Evolutionary conservation across 2,797 vertebrate genomes (phyloP).

Genomic region (Percopsis omiscomaycus): DNA sequence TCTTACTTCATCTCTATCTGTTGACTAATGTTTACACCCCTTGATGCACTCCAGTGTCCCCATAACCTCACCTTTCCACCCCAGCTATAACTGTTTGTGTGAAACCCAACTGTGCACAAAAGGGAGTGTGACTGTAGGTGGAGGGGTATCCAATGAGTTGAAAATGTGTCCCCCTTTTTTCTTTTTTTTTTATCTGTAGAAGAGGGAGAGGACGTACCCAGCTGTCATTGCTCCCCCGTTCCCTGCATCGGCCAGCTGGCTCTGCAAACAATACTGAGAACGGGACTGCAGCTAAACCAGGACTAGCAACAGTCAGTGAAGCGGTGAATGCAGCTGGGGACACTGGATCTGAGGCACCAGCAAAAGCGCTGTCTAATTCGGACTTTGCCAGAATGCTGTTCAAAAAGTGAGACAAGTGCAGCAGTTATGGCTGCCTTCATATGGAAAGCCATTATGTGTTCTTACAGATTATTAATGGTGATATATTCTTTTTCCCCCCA

Average conservation of each 20-base stretch:
- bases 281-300: constrained; percentile 74
- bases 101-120: not conserved
- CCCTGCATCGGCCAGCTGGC: constrained; percentile 81
- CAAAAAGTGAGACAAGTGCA: constrained; percentile 82
- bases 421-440: constrained; percentile 68
- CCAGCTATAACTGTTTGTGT: too few relatives aligned
- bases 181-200: constrained; percentile 64
- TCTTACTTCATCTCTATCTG: not conserved
- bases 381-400: constrained; percentile 95
- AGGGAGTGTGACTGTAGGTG: not conserved
- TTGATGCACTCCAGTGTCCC: too few relatives aligned
- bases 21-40: not conserved
- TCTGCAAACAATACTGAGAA: constrained; percentile 82
- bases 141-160: not conserved
- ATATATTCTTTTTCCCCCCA: constrained; percentile 30
- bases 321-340: constrained; percentile 31
- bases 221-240: constrained; percentile 89
- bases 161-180: not conserved
- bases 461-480: constrained; percentile 63
- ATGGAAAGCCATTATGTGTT: constrained; percentile 82
- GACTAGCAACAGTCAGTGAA: constrained; percentile 23
- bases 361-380: constrained; percentile 91
- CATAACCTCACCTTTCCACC: too few relatives aligned
- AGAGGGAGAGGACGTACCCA: constrained; percentile 93
- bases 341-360: constrained; percentile 33